A percentile compares a stretch with the other conserved stretches of the same genome.
phyloP scores from a whole-genome alignment of 2,113 vertebrate genomes.

The Tretioscincus oriximinensis region DNA sequence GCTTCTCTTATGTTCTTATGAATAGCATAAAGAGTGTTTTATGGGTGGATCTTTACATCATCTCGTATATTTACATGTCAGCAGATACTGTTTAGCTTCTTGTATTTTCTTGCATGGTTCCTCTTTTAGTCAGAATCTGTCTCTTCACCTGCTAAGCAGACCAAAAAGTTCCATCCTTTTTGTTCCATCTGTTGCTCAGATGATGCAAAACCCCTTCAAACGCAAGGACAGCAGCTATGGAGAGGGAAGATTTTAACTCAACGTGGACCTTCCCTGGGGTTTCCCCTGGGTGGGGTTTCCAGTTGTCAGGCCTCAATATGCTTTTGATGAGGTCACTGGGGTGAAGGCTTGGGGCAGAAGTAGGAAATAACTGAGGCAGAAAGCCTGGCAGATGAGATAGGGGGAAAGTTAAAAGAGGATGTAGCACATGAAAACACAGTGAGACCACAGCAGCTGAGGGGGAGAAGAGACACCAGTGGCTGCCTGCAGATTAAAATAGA shows the following conservation, averaged over 20 bases:
- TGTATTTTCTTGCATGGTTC: not conserved
- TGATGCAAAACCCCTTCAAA: not conserved
- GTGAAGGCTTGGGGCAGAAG: not conserved
- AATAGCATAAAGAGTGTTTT: not conserved
- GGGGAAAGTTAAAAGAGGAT: too few species aligned
- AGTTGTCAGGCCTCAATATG: not conserved
- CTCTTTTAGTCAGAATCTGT: not conserved
- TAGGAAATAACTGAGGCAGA: not conserved
- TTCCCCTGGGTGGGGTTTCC: constrained; percentile 17
- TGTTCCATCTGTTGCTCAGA: not conserved
- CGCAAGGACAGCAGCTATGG: too few species aligned
- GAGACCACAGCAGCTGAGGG: too few species aligned
- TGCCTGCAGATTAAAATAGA: too few species aligned
- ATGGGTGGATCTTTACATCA: not conserved
- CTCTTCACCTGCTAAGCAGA: not conserved
- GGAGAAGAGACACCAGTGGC: too few species aligned
- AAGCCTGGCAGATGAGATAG: not conserved
- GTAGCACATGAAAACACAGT: too few species aligned
- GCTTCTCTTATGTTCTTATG: not conserved
- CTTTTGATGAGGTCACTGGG: not conserved
- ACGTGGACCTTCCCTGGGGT: not conserved
- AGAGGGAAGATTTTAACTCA: not conserved
- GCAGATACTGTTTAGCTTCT: not conserved
- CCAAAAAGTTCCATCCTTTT: not conserved
- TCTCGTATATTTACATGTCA: not conserved